Evolutionary conservation across 2,113 vertebrate genomes (phyloP).

Genomic region (Pundamilia nyererei): DNA sequence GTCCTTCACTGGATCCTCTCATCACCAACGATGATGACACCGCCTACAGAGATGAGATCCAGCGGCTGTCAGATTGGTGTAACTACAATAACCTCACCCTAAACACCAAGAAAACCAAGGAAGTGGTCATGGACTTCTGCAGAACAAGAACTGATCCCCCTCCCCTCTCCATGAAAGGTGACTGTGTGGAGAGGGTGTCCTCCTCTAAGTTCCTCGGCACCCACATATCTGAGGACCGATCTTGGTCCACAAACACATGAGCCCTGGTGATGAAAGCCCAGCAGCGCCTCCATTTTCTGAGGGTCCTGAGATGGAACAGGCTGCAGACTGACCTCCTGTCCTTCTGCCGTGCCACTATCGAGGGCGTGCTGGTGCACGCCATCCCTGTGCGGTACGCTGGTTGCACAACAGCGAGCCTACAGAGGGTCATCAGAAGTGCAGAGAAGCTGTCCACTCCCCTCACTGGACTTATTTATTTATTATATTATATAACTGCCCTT

Average conservation of each 20-base stretch:
- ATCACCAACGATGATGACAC: background rate
- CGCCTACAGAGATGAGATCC: background rate
- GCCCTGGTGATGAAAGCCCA: background rate
- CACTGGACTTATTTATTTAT: background rate
- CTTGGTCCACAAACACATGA: background rate
- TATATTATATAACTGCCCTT: background rate
- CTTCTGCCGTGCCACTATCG: accelerated
- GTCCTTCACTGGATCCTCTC: background rate
- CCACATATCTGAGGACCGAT: background rate
- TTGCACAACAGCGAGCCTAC: background rate
- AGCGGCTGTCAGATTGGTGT: background rate
- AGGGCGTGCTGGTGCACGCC: background rate
- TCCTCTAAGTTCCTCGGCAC: accelerated
- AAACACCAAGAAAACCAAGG: background rate
- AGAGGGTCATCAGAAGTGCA: background rate
- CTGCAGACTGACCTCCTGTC: background rate
- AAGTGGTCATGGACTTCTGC: accelerated
- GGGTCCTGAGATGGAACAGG: background rate
- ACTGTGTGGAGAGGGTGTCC: accelerated
- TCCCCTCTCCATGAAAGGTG: background rate
- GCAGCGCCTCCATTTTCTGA: background rate
- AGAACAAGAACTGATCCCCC: background rate
- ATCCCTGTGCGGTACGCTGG: accelerated
- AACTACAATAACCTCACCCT: background rate
- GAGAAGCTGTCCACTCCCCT: background rate